Evolutionary conservation across 2,797 vertebrate species (phyloP).

Genomic region (Hippoglossus hippoglossus): DNA sequence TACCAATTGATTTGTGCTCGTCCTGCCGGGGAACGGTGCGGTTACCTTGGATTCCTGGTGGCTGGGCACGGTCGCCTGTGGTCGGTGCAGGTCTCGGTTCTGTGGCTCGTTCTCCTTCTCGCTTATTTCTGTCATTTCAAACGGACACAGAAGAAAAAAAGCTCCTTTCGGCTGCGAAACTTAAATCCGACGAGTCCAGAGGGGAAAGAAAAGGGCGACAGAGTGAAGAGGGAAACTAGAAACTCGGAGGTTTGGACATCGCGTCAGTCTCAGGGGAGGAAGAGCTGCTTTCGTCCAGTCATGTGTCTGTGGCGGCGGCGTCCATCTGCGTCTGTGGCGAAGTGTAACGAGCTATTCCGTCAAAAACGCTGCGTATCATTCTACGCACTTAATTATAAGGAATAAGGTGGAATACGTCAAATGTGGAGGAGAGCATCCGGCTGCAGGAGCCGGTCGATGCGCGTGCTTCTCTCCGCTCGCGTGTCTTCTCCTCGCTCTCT

Average conservation of each 20-base stretch:
- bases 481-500: conserved; percentile 13
- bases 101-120: conserved; percentile 90
- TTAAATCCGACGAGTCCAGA: conserved; percentile 40
- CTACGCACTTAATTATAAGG: no score
- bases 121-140: conserved; percentile 89
- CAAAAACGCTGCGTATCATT: neutral
- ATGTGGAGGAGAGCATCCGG: conserved; percentile 8
- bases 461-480: conserved; percentile 24
- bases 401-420: no score
- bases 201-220: neutral
- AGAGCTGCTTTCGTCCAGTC: conserved; percentile 4
- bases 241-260: conserved; percentile 33
- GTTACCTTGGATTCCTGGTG: conserved; percentile 90
- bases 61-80: conserved; percentile 78
- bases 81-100: conserved; percentile 78
- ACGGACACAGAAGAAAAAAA: neutral
- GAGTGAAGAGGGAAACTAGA: neutral
- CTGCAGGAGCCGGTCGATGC: neutral
- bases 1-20: no score
- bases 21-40: conserved; percentile 14
- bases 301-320: neutral
- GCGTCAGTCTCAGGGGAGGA: conserved; percentile 33
- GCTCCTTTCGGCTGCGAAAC: conserved; percentile 9
- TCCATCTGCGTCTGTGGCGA: neutral
- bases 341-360: neutral